These are phyloP conservation scores for Dryadula phaetusa DNA, from an alignment of 2,888 invertebrate genomes.

Conservation along the genomic window DNA sequence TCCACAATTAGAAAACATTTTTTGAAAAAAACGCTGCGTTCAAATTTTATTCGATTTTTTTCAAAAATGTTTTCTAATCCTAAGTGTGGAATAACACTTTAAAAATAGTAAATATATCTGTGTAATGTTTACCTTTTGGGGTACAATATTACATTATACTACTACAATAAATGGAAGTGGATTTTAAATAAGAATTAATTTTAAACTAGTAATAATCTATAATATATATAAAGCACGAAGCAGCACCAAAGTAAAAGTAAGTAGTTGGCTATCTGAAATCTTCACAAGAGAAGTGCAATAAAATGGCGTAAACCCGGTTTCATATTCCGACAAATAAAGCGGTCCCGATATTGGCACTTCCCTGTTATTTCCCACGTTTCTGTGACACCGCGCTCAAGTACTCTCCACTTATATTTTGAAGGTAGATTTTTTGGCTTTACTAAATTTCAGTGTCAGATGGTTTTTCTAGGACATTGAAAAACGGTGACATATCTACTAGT, in stretches of 20 bases:
- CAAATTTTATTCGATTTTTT: too few relatives aligned
- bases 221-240: not conserved
- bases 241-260: not conserved
- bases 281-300: constrained; percentile 32
- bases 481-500: too few relatives aligned
- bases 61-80: too few relatives aligned
- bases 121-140: too few relatives aligned
- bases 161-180: too few relatives aligned
- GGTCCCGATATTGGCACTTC: constrained; percentile 38
- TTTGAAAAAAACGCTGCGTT: too few relatives aligned
- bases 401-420: constrained; percentile 7
- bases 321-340: constrained; percentile 45
- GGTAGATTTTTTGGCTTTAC: not conserved
- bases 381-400: constrained; percentile 23
- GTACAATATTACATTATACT: too few relatives aligned
- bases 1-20: too few relatives aligned
- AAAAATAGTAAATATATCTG: too few relatives aligned
- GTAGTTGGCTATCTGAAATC: not conserved
- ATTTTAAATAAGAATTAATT: too few relatives aligned
- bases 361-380: constrained; percentile 15
- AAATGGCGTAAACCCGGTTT: constrained; percentile 44
- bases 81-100: too few relatives aligned
- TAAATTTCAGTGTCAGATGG: not conserved
- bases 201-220: not conserved
- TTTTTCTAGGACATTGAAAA: not conserved